A percentile compares a stretch with the other conserved stretches of the same genome.
Conservation (phyloP, 1,140 invertebrate genomes). For the Camponotus floridanus region DNA sequence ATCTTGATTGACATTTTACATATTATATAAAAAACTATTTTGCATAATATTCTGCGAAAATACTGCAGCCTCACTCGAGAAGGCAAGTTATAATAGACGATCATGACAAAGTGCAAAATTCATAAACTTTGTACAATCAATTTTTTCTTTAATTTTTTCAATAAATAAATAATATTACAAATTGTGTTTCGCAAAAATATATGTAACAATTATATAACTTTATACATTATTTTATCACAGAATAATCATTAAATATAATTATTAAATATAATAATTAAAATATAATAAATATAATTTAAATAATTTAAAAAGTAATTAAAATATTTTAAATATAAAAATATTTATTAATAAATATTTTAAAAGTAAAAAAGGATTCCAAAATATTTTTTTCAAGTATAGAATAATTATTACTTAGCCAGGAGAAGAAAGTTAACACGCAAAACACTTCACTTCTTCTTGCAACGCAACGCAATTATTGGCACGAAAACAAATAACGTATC, state of each 20-base stretch:
- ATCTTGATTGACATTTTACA: constrained; percentile 9
- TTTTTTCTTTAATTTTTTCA: neutral
- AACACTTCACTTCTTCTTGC: neutral
- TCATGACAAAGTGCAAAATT: neutral
- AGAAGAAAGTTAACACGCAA: neutral
- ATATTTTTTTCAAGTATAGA: neutral
- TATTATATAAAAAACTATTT: neutral
- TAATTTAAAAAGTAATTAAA: too few species aligned
- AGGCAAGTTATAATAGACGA: neutral
- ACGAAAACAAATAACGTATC: neutral
- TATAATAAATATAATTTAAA: too few species aligned
- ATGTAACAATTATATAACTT: neutral
- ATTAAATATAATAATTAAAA: neutral
- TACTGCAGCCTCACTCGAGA: neutral
- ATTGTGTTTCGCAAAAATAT: neutral
- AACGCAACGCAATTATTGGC: neutral
- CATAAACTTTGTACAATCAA: neutral
- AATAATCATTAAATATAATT: neutral
- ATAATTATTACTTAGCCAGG: neutral
- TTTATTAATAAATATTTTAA: neutral
- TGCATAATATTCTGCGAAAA: neutral
- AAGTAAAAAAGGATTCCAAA: neutral
- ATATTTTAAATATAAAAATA: too few species aligned
- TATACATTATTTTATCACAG: neutral
- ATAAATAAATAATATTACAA: neutral